phyloP scores from a whole-genome alignment of 2,113 vertebrate species.

The Phoenicopterus ruber region DNA sequence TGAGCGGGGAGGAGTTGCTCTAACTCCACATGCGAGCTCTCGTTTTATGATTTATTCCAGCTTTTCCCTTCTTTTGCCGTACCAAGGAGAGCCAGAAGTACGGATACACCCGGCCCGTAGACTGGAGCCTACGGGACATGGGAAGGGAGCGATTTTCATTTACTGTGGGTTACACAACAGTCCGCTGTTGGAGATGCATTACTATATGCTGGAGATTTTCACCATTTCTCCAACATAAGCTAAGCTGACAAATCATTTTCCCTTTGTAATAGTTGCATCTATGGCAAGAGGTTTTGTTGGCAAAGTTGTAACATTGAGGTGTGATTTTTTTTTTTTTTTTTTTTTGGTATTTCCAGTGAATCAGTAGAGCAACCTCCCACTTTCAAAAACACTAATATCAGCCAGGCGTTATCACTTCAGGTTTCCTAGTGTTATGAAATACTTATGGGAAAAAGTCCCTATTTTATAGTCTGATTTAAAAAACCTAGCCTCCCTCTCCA shows the following conservation, averaged over 20 bases:
- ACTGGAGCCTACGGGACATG: neutral
- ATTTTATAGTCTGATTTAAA: neutral
- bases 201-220: neutral
- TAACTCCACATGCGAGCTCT: neutral
- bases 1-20: neutral
- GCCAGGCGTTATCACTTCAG: neutral
- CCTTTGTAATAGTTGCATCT: neutral
- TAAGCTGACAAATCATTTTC: neutral
- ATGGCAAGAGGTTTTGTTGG: neutral
- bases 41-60: neutral
- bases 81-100: neutral
- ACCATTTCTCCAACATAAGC: neutral
- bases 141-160: neutral
- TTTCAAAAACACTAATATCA: neutral
- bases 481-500: neutral
- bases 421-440: neutral
- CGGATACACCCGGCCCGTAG: neutral
- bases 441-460: neutral
- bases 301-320: neutral
- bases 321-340: rapidly evolving
- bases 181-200: neutral
- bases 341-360: neutral
- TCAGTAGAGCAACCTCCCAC: neutral
- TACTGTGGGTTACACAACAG: neutral
- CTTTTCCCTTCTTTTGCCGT: neutral